phyloP scores from a whole-genome alignment of 2,797 vertebrate genomes.

The Kryptopterus vitreolus region DNA sequence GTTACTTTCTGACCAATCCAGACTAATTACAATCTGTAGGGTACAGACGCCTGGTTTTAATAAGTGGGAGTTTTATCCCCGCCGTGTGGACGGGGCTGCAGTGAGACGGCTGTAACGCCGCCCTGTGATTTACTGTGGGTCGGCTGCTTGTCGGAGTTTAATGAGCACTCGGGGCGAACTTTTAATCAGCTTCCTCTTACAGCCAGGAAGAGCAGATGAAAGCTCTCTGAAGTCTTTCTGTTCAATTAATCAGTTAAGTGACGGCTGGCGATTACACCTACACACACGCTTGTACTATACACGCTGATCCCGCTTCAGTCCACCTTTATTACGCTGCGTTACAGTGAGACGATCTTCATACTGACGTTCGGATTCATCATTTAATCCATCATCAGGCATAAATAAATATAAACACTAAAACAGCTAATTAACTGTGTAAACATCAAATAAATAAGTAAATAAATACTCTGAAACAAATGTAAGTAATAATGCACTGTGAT shows the following conservation, averaged over 20 bases:
- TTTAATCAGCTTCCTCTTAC: constrained; percentile 53
- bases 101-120: constrained; percentile 2
- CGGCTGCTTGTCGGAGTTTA: constrained; percentile 38
- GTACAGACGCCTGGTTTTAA: constrained; percentile 14
- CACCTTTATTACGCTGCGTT: background rate
- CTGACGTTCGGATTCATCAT: background rate
- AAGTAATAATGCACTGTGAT: too few species aligned
- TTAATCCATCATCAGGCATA: too few species aligned
- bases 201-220: constrained; percentile 47
- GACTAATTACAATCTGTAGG: background rate
- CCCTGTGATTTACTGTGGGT: constrained; percentile 25
- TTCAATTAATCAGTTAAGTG: constrained; percentile 31
- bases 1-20: background rate
- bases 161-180: constrained; percentile 51
- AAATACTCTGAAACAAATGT: too few species aligned
- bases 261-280: constrained; percentile 2
- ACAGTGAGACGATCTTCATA: background rate
- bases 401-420: too few species aligned
- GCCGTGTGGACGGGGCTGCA: constrained; percentile 15
- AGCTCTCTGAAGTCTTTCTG: constrained; percentile 32
- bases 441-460: too few species aligned
- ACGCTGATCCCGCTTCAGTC: background rate
- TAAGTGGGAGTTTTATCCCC: constrained; percentile 19
- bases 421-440: too few species aligned
- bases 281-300: background rate